These are phyloP conservation scores for Macrophya alboannulata DNA, from an alignment of 2,888 invertebrate species.

Conservation along the genomic window DNA sequence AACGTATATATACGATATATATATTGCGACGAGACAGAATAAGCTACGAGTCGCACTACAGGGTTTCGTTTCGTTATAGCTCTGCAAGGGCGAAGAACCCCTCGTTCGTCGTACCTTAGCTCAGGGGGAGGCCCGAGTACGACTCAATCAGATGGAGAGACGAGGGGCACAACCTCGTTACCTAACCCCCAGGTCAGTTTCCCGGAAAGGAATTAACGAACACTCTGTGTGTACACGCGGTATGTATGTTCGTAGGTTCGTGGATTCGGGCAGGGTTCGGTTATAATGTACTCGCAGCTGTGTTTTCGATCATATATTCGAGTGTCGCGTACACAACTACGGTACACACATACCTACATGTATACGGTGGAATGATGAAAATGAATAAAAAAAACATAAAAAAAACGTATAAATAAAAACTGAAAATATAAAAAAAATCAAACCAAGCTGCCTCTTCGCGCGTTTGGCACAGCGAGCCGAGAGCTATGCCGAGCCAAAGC, in stretches of 20 bases:
- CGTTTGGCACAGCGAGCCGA: conserved; percentile 31
- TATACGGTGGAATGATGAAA: background rate
- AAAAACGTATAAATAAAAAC: background rate
- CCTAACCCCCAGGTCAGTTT: conserved; percentile 47
- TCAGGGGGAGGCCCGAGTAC: conserved; percentile 14
- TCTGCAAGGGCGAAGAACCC: conserved; percentile 4
- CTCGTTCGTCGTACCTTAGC: conserved; percentile 15
- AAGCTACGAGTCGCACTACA: background rate
- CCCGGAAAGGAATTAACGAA: conserved; percentile 41
- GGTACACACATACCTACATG: background rate
- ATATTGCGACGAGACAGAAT: background rate
- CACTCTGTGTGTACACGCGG: background rate
- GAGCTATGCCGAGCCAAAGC: conserved; percentile 25
- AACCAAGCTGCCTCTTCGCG: background rate
- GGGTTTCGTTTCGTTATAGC: background rate
- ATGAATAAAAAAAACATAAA: background rate
- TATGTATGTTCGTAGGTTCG: background rate
- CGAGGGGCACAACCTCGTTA: conserved; percentile 42
- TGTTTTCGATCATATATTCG: background rate
- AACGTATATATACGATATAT: background rate
- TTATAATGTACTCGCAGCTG: background rate
- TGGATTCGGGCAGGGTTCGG: background rate
- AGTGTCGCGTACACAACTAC: background rate
- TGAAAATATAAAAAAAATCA: background rate
- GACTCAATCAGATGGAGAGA: conserved; percentile 35